These are phyloP conservation scores for Heliangelus exortis DNA, from an alignment of 2,797 vertebrate genomes.

Conservation along the genomic window DNA sequence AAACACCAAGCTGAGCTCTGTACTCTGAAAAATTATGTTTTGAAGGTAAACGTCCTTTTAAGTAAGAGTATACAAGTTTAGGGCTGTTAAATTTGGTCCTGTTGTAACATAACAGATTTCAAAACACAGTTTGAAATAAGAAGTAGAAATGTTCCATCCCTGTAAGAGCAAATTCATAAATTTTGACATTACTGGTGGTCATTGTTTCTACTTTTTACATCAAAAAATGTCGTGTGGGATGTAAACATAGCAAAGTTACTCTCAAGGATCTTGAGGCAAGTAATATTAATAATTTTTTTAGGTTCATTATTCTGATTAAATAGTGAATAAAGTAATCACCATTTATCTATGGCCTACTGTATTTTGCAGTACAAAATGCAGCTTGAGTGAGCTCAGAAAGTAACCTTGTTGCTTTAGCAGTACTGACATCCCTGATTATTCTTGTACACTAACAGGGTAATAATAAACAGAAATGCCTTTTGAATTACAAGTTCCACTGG, in stretches of 20 bases:
- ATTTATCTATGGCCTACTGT: neutral
- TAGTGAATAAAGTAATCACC: neutral
- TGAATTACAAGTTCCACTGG: constrained; percentile 60
- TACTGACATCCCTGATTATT: constrained; percentile 52
- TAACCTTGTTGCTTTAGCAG: constrained; percentile 20
- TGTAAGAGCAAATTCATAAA: neutral
- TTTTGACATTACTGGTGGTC: neutral
- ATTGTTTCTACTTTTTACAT: neutral
- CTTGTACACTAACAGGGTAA: constrained; percentile 37
- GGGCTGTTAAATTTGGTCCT: constrained; percentile 29
- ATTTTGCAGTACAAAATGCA: neutral
- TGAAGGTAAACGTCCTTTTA: constrained; percentile 25
- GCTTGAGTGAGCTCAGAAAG: neutral
- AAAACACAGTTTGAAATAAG: constrained; percentile 26
- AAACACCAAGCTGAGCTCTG: constrained; percentile 16
- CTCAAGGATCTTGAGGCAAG: neutral
- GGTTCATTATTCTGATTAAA: constrained; percentile 11
- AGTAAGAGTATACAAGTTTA: neutral
- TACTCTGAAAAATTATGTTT: constrained; percentile 5
- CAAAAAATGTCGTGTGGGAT: neutral
- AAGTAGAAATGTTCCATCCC: constrained; percentile 11
- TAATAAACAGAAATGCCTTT: constrained; percentile 69
- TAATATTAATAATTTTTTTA: neutral
- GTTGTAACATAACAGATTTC: constrained; percentile 28
- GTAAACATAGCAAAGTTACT: neutral